Conservation (phyloP, 2,888 invertebrate genomes). For the Nomada lathburiana region DNA sequence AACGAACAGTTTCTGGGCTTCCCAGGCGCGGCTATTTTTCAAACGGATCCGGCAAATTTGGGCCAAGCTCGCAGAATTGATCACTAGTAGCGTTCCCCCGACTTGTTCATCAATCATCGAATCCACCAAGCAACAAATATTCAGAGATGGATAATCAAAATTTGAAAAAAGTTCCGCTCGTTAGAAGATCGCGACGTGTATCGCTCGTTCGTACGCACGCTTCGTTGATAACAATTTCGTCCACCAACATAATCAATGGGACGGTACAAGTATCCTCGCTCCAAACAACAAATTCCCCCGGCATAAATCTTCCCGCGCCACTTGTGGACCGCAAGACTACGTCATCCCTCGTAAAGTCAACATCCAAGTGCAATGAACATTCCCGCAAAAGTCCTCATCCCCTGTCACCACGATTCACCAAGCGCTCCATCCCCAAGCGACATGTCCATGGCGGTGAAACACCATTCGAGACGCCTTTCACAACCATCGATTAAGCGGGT, state of each 20-base stretch:
- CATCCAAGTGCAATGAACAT: background rate
- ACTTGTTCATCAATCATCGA: conserved; percentile 17
- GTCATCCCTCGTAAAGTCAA: background rate
- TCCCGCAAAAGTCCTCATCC: background rate
- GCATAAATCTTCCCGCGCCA: too few relatives aligned
- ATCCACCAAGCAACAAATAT: conserved; percentile 8
- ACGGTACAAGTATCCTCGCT: too few relatives aligned
- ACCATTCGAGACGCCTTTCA: conserved; percentile 9
- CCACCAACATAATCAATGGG: too few relatives aligned
- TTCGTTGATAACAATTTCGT: too few relatives aligned
- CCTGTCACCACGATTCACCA: background rate
- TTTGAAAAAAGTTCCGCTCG: background rate
- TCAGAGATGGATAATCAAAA: background rate
- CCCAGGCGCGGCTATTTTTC: conserved; percentile 8
- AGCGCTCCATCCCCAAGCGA: background rate
- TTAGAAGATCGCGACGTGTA: too few relatives aligned
- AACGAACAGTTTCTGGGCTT: background rate
- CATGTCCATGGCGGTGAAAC: background rate
- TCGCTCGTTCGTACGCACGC: too few relatives aligned
- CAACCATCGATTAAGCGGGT: background rate
- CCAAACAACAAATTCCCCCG: too few relatives aligned
- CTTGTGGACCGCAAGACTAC: background rate
- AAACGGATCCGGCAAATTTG: conserved; percentile 28
- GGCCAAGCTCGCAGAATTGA: conserved; percentile 19
- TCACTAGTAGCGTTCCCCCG: background rate